Evolutionary conservation across 2,113 vertebrate species (phyloP).

Genomic region (Nettapus auritus): DNA sequence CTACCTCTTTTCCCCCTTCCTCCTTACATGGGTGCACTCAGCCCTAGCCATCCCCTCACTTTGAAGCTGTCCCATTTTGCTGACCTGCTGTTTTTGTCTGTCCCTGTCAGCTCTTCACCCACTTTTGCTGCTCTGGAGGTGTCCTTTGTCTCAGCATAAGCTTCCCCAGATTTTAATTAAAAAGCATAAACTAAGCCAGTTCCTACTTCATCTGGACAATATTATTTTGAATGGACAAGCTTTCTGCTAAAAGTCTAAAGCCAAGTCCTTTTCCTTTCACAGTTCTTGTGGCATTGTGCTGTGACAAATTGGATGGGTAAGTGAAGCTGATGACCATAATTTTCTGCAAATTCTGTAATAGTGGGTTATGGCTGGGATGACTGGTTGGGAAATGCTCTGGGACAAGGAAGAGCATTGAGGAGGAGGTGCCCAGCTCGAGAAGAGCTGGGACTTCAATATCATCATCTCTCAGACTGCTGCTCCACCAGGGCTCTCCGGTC

Average conservation of each 20-base stretch:
- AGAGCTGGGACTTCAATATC: background rate
- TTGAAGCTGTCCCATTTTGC: background rate
- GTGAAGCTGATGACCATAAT: background rate
- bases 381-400: background rate
- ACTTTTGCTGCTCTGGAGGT: background rate
- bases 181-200: background rate
- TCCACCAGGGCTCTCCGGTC: background rate
- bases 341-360: background rate
- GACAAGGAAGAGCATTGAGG: background rate
- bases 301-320: background rate
- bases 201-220: background rate
- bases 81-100: background rate
- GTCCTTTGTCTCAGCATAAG: background rate
- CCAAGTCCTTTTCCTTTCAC: background rate
- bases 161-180: background rate
- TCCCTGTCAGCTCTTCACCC: background rate
- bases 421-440: background rate
- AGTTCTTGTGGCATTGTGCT: background rate
- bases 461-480: background rate
- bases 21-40: fast-evolving
- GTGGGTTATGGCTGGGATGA: background rate
- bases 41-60: background rate
- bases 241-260: background rate
- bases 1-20: background rate
- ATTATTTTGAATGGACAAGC: too few relatives aligned